phyloP scores from a whole-genome alignment of 2,113 vertebrate species.

The Embiotoca jacksoni region DNA sequence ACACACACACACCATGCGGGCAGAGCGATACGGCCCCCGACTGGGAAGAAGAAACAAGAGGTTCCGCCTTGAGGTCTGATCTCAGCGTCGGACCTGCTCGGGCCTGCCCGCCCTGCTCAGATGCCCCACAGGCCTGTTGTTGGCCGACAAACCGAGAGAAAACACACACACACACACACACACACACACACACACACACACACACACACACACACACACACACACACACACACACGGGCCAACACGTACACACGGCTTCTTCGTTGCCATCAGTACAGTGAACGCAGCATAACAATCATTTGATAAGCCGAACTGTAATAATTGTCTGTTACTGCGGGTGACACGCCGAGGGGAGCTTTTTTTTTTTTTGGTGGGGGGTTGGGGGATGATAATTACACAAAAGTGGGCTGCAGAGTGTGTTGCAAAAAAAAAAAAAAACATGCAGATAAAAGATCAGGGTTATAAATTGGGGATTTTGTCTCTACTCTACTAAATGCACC shows the following conservation, averaged over 20 bases:
- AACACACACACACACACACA: slow-evolving; percentile 16
- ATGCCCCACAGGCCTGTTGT: slow-evolving; percentile 28
- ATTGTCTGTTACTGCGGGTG: slow-evolving; percentile 11
- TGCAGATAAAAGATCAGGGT: too few relatives aligned
- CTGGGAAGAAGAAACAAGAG: slow-evolving; percentile 40
- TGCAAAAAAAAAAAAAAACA: too few relatives aligned
- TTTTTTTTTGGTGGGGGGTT: too few relatives aligned
- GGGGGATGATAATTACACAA: too few relatives aligned
- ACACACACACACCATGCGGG: slow-evolving; percentile 2
- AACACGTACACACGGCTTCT: neutral
- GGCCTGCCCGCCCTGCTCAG: slow-evolving; percentile 52
- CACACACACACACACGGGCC: too few relatives aligned
- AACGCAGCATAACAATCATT: slow-evolving; percentile 19
- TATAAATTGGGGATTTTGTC: too few relatives aligned
- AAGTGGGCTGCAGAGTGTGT: too few relatives aligned
- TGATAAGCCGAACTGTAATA: slow-evolving; percentile 7
- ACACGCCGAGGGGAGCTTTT: neutral
- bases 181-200: too few relatives aligned
- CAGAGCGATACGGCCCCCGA: slow-evolving; percentile 24
- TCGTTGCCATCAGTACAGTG: slow-evolving; percentile 34
- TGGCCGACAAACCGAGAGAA: slow-evolving; percentile 2
- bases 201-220: neutral
- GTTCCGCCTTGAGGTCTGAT: slow-evolving; percentile 44
- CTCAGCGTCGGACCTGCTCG: slow-evolving; percentile 28
- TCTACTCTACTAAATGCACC: too few relatives aligned